Evolutionary conservation across 2,113 vertebrate species (phyloP).

Genomic region (Herpailurus yagouaroundi): DNA sequence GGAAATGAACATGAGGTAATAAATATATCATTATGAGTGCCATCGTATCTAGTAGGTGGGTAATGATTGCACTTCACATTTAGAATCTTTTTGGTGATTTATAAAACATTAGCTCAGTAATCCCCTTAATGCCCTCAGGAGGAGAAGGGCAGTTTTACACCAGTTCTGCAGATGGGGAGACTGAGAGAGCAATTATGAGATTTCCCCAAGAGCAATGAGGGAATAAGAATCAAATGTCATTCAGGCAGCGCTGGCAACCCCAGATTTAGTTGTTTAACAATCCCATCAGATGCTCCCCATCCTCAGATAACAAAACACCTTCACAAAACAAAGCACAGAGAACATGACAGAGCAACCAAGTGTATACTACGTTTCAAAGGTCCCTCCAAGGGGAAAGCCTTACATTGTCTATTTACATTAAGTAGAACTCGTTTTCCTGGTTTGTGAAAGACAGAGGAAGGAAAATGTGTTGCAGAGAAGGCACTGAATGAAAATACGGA

Average conservation of each 20-base stretch:
- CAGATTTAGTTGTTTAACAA: background rate
- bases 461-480: background rate
- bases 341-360: background rate
- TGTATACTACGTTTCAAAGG: background rate
- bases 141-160: constrained; percentile 21
- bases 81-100: constrained; percentile 58
- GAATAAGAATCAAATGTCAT: constrained; percentile 33
- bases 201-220: background rate
- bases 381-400: background rate
- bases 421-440: background rate
- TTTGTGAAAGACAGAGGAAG: background rate
- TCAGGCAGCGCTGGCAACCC: background rate
- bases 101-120: constrained; percentile 66
- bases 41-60: constrained; percentile 67
- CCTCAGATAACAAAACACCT: background rate
- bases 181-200: constrained; percentile 64
- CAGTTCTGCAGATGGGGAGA: constrained; percentile 63
- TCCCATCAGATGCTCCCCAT: background rate
- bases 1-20: constrained; percentile 68
- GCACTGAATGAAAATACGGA: background rate
- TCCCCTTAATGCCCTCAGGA: constrained; percentile 30
- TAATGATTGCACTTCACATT: constrained; percentile 66
- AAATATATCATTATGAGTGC: constrained; percentile 67
- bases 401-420: constrained; percentile 17
- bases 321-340: background rate